These are phyloP conservation scores for Schizotus pectinicornis DNA, from an alignment of 2,888 invertebrate species.

Conservation along the genomic window DNA sequence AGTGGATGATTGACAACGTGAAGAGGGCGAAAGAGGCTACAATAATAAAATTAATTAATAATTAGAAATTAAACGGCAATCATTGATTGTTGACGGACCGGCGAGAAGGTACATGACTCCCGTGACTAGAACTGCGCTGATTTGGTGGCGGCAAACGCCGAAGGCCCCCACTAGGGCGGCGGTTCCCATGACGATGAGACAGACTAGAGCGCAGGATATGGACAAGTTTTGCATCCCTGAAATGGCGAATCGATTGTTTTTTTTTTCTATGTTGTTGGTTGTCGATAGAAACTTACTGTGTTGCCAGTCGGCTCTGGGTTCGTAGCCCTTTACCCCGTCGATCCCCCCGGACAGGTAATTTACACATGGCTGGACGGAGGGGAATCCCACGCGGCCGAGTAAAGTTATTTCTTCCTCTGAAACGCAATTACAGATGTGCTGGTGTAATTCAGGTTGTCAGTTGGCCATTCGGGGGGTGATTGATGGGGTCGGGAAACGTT, in stretches of 20 bases:
- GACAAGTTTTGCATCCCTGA: conserved; percentile 95
- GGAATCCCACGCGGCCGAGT: conserved; percentile 70
- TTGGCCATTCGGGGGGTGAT: too few relatives aligned
- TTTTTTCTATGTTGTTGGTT: not conserved
- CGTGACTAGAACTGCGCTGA: conserved; percentile 91
- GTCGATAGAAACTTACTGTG: conserved; percentile 66
- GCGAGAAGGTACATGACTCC: conserved; percentile 94
- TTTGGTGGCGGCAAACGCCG: conserved; percentile 88
- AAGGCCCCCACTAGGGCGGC: conserved; percentile 89
- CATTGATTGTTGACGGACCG: conserved; percentile 65
- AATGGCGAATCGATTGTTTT: conserved; percentile 30
- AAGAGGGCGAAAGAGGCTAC: conserved; percentile 89
- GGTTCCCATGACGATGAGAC: conserved; percentile 85
- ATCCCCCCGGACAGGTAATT: conserved; percentile 78
- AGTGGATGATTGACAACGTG: conserved; percentile 90
- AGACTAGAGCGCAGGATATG: conserved; percentile 92
- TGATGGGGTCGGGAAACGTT: too few relatives aligned
- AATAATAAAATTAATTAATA: conserved; percentile 34
- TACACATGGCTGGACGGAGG: conserved; percentile 74
- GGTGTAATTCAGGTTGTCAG: not conserved
- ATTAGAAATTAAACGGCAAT: conserved; percentile 1
- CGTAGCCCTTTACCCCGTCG: conserved; percentile 70
- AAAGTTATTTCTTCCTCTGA: conserved; percentile 75
- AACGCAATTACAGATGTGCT: conserved; percentile 39
- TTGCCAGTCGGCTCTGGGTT: conserved; percentile 81